phyloP scores from a whole-genome alignment of 1,140 invertebrate genomes.

The Eubasilissa regina region DNA sequence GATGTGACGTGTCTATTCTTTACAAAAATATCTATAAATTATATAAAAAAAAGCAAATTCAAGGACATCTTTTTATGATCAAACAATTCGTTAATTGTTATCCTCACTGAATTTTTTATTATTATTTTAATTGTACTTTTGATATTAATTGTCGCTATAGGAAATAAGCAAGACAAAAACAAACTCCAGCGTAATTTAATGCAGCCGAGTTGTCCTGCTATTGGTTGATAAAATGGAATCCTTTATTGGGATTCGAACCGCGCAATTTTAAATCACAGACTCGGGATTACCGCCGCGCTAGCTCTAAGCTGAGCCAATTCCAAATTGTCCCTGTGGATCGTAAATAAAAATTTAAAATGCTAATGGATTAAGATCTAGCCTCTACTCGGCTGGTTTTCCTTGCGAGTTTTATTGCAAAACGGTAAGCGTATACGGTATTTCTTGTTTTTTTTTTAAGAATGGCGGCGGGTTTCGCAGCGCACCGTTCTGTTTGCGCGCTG shows the following conservation, averaged over 20 bases:
- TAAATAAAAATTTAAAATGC: conserved; percentile 47
- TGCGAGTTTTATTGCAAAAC: conserved; percentile 35
- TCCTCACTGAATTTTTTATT: too few species aligned
- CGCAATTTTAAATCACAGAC: conserved; percentile 39
- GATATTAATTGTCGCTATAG: too few species aligned
- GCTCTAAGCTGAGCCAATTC: conserved; percentile 28
- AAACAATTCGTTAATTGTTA: too few species aligned
- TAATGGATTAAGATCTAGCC: conserved; percentile 47
- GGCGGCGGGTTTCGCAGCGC: not conserved
- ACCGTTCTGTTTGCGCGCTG: not conserved
- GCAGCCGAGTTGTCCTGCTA: not conserved
- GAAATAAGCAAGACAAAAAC: too few species aligned
- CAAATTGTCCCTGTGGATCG: conserved; percentile 30
- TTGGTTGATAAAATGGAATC: conserved; percentile 37
- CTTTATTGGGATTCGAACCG: conserved; percentile 44
- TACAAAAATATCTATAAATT: too few species aligned
- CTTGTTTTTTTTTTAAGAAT: conserved; percentile 8
- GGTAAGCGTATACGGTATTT: conserved; percentile 28
- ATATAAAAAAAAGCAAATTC: too few species aligned
- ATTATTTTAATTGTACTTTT: too few species aligned
- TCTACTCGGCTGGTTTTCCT: conserved; percentile 18
- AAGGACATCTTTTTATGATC: too few species aligned
- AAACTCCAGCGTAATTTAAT: not conserved
- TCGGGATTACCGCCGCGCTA: conserved; percentile 15
- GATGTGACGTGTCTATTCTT: too few species aligned